phyloP scores from a whole-genome alignment of 2,113 vertebrate genomes.

The Prunella himalayana region DNA sequence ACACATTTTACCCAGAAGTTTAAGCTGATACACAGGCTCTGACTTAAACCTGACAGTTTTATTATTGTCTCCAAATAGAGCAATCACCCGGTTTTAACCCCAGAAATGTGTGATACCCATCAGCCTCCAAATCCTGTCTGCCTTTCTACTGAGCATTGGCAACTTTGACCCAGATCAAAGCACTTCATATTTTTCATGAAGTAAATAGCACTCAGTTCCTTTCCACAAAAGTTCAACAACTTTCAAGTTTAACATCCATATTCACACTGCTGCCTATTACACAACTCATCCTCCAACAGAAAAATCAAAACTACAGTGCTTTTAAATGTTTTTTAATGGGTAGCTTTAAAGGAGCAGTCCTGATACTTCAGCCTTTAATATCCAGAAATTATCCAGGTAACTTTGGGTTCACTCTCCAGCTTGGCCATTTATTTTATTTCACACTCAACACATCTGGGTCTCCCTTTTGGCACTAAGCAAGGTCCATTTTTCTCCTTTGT shows the following conservation, averaged over 20 bases:
- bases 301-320: not conserved
- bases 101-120: not conserved
- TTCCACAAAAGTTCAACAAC: not conserved
- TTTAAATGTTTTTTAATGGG: not conserved
- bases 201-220: not conserved
- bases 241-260: not conserved
- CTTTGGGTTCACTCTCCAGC: slow-evolving; percentile 27
- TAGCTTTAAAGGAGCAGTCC: not conserved
- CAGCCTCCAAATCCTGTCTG: not conserved
- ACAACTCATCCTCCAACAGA: not conserved
- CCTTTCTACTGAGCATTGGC: not conserved
- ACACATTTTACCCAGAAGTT: not conserved
- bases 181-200: not conserved
- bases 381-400: slow-evolving; percentile 14
- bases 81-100: not conserved
- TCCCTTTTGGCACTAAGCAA: slow-evolving; percentile 60
- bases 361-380: slow-evolving; percentile 20
- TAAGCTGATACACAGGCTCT: not conserved
- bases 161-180: not conserved
- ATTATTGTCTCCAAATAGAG: not conserved
- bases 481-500: not conserved
- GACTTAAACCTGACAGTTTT: not conserved
- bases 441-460: slow-evolving; percentile 62
- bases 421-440: slow-evolving; percentile 49
- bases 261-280: not conserved